phyloP scores from a whole-genome alignment of 2,888 invertebrate genomes.

The Alsophila aescularia region DNA sequence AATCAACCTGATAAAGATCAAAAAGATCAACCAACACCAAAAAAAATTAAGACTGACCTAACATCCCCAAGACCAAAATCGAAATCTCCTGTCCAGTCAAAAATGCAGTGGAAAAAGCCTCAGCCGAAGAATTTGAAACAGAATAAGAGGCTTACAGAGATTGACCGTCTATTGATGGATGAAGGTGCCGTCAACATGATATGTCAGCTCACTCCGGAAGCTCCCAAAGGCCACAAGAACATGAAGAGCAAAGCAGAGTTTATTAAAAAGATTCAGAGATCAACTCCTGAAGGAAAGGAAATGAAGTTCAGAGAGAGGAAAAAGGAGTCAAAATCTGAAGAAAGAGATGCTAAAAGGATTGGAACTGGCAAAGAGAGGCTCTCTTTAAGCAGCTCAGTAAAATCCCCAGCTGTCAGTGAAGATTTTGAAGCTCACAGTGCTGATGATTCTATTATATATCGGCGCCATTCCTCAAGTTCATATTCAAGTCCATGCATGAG shows the following conservation, averaged over 20 bases:
- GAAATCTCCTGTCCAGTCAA: constrained; percentile 64
- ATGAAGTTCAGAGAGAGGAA: constrained; percentile 83
- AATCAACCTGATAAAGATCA: constrained; percentile 53
- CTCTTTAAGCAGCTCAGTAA: constrained; percentile 69
- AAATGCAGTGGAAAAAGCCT: constrained; percentile 78
- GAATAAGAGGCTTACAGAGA: constrained; percentile 87
- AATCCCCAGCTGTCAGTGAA: constrained; percentile 85
- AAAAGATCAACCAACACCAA: constrained; percentile 53
- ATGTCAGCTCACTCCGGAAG: constrained; percentile 88
- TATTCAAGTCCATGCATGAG: constrained; percentile 89
- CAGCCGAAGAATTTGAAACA: constrained; percentile 75
- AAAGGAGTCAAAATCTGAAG: constrained; percentile 68
- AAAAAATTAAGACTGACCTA: constrained; percentile 63
- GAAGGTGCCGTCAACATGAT: constrained; percentile 95
- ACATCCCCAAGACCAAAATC: constrained; percentile 55
- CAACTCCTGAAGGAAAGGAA: constrained; percentile 70
- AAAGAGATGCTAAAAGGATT: constrained; percentile 67
- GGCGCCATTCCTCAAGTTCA: constrained; percentile 93
- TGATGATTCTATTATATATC: constrained; percentile 91
- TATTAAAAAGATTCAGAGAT: constrained; percentile 85
- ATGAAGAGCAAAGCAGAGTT: constrained; percentile 84
- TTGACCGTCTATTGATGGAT: constrained; percentile 91
- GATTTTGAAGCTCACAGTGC: constrained; percentile 86
- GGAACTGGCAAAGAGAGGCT: constrained; percentile 65
- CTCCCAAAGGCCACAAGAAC: constrained; percentile 77